Evolutionary conservation across 1,140 invertebrate species (phyloP).

Genomic region (Venturia canescens): DNA sequence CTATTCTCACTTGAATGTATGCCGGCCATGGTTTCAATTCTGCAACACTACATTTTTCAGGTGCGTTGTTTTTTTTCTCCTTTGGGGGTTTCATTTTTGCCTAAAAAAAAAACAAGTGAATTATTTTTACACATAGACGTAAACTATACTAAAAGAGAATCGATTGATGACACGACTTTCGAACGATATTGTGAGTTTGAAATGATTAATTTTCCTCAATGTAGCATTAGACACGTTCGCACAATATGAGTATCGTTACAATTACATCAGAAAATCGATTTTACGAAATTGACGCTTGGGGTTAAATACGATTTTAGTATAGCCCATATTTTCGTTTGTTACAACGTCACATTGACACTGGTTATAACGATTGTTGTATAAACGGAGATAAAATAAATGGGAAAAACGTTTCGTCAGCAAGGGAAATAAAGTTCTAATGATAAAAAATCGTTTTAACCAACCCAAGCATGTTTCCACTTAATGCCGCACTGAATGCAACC

Average conservation of each 20-base stretch:
- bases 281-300: background rate
- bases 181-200: too few species aligned
- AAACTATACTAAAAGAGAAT: background rate
- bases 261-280: constrained; percentile 66
- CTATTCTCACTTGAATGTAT: constrained; percentile 84
- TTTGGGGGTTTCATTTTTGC: constrained; percentile 79
- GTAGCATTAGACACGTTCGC: background rate
- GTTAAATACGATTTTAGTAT: too few species aligned
- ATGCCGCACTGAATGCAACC: constrained; percentile 74
- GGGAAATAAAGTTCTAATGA: constrained; percentile 26
- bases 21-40: constrained; percentile 88
- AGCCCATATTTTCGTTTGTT: background rate
- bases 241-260: constrained; percentile 7
- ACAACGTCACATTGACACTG: background rate
- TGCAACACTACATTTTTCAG: constrained; percentile 72
- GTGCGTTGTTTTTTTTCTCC: constrained; percentile 76
- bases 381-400: constrained; percentile 10
- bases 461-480: constrained; percentile 71
- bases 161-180: background rate
- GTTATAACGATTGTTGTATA: constrained; percentile 10
- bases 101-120: constrained; percentile 52
- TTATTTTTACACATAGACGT: background rate
- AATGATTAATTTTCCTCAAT: too few species aligned
- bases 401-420: background rate
- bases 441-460: constrained; percentile 65